A percentile compares a stretch with the other conserved stretches of the same genome.
Evolutionary conservation across 2,888 invertebrate species (phyloP).

Genomic region (Orthosia gothica): DNA sequence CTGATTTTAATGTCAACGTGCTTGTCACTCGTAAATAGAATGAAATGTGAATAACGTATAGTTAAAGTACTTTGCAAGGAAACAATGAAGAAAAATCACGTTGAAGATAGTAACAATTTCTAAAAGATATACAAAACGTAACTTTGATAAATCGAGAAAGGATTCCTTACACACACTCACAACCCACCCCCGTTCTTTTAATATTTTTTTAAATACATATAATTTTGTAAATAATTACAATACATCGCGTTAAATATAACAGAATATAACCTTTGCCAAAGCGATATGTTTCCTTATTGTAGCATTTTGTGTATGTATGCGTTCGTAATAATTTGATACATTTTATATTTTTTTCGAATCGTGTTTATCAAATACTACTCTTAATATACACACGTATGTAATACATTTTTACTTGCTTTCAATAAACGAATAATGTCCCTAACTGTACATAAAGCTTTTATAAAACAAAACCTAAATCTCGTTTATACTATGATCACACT

Average conservation of each 20-base stretch:
- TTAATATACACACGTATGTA: constrained; percentile 88
- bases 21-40: constrained; percentile 70
- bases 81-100: constrained; percentile 61
- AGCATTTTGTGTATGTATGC: constrained; percentile 86
- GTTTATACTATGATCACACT: constrained; percentile 86
- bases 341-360: constrained; percentile 79
- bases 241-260: constrained; percentile 77
- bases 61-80: constrained; percentile 51
- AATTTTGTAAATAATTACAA: constrained; percentile 80
- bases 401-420: constrained; percentile 80
- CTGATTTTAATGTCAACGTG: constrained; percentile 71
- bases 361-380: constrained; percentile 90
- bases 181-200: constrained; percentile 66
- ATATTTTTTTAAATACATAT: constrained; percentile 63
- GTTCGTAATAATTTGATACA: constrained; percentile 77
- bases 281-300: constrained; percentile 91
- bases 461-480: constrained; percentile 89
- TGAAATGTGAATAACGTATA: constrained; percentile 68
- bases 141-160: constrained; percentile 71
- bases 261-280: constrained; percentile 84
- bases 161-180: constrained; percentile 69
- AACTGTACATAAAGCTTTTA: constrained; percentile 90
- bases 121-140: constrained; percentile 73
- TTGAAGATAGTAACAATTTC: constrained; percentile 67
- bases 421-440: constrained; percentile 85